Conservation (phyloP, 1,140 invertebrate species). For the Pomacea maculata region DNA sequence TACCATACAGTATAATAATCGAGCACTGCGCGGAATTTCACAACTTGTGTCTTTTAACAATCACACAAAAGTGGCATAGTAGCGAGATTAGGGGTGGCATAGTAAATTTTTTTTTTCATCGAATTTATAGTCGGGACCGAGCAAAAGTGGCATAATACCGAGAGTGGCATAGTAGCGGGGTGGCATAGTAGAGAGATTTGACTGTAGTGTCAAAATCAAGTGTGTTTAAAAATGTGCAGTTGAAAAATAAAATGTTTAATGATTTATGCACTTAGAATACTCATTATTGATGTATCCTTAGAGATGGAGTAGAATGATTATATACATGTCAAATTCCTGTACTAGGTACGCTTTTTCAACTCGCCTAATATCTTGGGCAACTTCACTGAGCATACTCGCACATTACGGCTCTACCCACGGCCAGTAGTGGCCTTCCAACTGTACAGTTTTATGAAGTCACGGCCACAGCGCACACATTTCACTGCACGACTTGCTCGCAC, state of each 20-base stretch:
- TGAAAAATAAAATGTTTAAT: neutral
- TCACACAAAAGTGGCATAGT: too few species aligned
- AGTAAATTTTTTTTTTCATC: too few species aligned
- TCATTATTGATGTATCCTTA: neutral
- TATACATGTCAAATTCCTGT: neutral
- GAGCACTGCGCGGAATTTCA: too few species aligned
- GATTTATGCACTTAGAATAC: neutral
- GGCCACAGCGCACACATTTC: constrained; percentile 85
- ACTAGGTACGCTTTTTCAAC: constrained; percentile 94
- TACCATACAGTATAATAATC: too few species aligned
- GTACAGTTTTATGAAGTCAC: constrained; percentile 94
- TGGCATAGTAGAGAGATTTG: too few species aligned
- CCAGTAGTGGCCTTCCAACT: constrained; percentile 99
- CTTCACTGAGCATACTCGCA: constrained; percentile 97
- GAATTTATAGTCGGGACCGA: too few species aligned
- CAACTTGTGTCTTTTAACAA: too few species aligned
- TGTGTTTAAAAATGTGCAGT: too few species aligned
- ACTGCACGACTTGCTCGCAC: constrained; percentile 85
- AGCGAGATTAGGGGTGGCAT: too few species aligned
- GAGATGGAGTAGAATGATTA: neutral
- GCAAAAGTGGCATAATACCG: too few species aligned
- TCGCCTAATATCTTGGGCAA: constrained; percentile 96
- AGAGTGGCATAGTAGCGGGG: too few species aligned
- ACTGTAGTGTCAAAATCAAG: too few species aligned
- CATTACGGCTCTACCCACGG: constrained; percentile 92